phyloP scores from a whole-genome alignment of 1,140 invertebrate genomes.

The Plectrocnemia conspersa region DNA sequence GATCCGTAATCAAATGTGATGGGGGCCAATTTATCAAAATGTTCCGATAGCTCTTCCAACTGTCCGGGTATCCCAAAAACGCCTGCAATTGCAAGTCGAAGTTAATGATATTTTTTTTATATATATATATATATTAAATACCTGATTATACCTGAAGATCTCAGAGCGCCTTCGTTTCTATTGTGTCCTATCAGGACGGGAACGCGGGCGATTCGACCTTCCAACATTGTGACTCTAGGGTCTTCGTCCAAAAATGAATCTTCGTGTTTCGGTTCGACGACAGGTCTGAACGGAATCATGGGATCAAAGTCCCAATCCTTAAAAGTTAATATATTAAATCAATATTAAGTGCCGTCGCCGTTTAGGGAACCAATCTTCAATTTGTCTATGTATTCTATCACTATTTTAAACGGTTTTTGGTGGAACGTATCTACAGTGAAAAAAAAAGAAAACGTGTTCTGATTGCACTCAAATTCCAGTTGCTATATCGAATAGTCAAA shows the following conservation, averaged over 20 bases:
- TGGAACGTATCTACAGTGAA: no score
- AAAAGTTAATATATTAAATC: no score
- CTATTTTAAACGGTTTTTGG: no score
- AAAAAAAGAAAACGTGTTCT: no score
- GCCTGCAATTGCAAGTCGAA: slow-evolving; percentile 27
- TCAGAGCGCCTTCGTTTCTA: slow-evolving; percentile 45
- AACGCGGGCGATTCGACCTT: slow-evolving; percentile 39
- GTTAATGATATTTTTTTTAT: slow-evolving; percentile 6
- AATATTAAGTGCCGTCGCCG: no score
- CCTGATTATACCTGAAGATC: slow-evolving; percentile 36
- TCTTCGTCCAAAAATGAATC: slow-evolving; percentile 43
- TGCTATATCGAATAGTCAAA: no score
- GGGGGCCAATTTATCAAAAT: slow-evolving; percentile 40
- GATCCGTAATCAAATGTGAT: slow-evolving; percentile 34
- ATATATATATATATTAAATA: background rate
- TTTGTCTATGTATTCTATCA: no score
- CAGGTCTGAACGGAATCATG: slow-evolving; percentile 46
- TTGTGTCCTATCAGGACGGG: slow-evolving; percentile 46
- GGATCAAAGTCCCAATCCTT: slow-evolving; percentile 47
- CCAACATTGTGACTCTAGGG: slow-evolving; percentile 39
- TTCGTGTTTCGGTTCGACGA: slow-evolving; percentile 39
- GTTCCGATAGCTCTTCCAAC: slow-evolving; percentile 23
- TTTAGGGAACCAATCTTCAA: no score
- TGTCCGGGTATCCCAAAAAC: slow-evolving; percentile 40
- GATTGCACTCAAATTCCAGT: no score